A percentile compares a stretch with the other conserved stretches of the same genome.
Evolutionary conservation across 2,888 invertebrate genomes (phyloP).

Genomic region (Andrena praecox): DNA sequence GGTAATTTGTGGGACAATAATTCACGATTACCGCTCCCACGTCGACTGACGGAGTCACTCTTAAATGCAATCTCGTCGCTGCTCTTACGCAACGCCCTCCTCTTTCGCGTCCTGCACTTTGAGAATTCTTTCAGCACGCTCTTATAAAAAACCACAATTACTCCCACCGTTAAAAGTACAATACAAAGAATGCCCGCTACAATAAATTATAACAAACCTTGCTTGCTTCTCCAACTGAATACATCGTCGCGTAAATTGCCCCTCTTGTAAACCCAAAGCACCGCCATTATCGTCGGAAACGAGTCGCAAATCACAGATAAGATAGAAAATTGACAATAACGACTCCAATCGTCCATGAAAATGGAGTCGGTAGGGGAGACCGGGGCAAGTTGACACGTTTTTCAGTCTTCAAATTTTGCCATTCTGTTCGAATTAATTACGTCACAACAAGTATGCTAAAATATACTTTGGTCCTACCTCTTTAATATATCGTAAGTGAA

Average conservation of each 20-base stretch:
- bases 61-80: constrained; percentile 45
- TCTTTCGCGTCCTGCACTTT: not conserved
- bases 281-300: not conserved
- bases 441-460: too few relatives aligned
- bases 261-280: not conserved
- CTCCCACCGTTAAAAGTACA: not conserved
- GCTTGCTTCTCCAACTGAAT: too few relatives aligned
- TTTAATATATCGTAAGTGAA: too few relatives aligned
- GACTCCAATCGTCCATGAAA: not conserved
- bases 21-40: constrained; percentile 58
- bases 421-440: too few relatives aligned
- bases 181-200: not conserved
- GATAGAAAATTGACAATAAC: not conserved
- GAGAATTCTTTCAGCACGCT: not conserved
- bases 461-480: too few relatives aligned
- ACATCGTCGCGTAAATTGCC: too few relatives aligned
- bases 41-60: constrained; percentile 31
- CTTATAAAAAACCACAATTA: not conserved
- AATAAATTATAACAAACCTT: too few relatives aligned
- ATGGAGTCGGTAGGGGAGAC: too few relatives aligned
- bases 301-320: not conserved
- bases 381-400: too few relatives aligned
- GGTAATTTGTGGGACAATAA: constrained; percentile 51
- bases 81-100: constrained; percentile 24
- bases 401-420: too few relatives aligned